Evolutionary conservation across 2,888 invertebrate species (phyloP), one percentile per base, ranked within the genome.

Genomic region (Calliscelio sp.): DNA sequence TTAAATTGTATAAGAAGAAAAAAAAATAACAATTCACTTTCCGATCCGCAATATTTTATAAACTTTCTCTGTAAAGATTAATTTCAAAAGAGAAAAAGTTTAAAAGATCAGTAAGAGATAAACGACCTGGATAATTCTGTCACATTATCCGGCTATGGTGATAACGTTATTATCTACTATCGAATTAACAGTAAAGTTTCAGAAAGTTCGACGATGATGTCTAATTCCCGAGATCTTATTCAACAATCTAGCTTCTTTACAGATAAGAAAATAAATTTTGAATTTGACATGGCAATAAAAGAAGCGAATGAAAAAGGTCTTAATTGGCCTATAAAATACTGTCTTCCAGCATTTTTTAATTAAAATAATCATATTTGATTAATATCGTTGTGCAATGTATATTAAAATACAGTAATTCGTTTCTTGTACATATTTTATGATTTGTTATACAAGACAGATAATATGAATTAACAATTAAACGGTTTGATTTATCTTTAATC

Each of bases 151-250:
- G 14, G 46, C 68, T 55, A 63, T 63, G 41, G 65, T 41, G 70
- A 80, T 80, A 84, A 80, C 41, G 63, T 80, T 78, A 73, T 78
- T 80, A 84, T 84, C 84, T 75, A 80, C 65, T 59, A 80, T 84
- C 84, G 71, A 84, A 79, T 80, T 80, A 80, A 70, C 70, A 84
- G 80, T 75, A 79, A 75, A 84, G 79, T 82, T 82, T 25, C 38
- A 4, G 65, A 49, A 84, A 84, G 75, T 80, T 80, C 70, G 65
- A 70, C 79, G 66, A 46, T 25, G 66, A 83, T 70, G 63, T 65
- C 71, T 80, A 63, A 80, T 84, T 80, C 75, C 55, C 57, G 5
- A 57, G 49, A 80, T 84, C 80, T 79, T 70, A 70, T 84, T 84
- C 49, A 63, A 75, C 68, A 25, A 79, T 79, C 63, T 57, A 53